Percentiles rank a stretch among this genome's conserved stretches.
phyloP scores from a whole-genome alignment of 2,888 invertebrate species.

The Hetaerina titia region DNA sequence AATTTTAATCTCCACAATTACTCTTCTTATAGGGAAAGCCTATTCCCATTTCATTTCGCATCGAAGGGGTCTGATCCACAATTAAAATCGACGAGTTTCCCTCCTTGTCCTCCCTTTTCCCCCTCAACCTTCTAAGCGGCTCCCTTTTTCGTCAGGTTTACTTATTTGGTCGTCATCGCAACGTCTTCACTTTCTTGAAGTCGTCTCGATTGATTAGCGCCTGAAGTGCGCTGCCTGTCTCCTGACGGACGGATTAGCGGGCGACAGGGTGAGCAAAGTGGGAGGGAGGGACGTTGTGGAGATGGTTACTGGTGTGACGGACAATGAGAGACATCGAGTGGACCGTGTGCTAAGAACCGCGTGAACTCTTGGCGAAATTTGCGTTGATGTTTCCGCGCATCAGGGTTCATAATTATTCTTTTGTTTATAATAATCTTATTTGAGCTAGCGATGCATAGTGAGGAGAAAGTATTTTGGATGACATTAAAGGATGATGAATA shows the following conservation, averaged over 20 bases:
- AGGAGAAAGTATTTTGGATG: too few species aligned
- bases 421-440: too few species aligned
- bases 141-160: not conserved
- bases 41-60: not conserved
- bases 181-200: not conserved
- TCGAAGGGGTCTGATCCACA: too few species aligned
- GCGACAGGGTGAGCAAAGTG: not conserved
- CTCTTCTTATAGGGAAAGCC: not conserved
- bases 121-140: not conserved
- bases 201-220: not conserved
- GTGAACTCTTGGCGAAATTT: too few species aligned
- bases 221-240: not conserved
- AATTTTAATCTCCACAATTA: too few species aligned
- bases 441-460: too few species aligned
- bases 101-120: not conserved
- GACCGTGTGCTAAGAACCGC: not conserved
- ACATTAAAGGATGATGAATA: too few species aligned
- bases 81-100: too few species aligned
- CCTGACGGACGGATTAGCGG: not conserved
- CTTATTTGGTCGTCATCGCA: not conserved
- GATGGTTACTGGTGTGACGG: not conserved
- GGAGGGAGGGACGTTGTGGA: not conserved
- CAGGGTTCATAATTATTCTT: too few species aligned
- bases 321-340: not conserved
- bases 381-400: too few species aligned